Base-by-base conservation (phyloP, 2,888 invertebrate genomes). In the Heliothis peltigera region DNA sequence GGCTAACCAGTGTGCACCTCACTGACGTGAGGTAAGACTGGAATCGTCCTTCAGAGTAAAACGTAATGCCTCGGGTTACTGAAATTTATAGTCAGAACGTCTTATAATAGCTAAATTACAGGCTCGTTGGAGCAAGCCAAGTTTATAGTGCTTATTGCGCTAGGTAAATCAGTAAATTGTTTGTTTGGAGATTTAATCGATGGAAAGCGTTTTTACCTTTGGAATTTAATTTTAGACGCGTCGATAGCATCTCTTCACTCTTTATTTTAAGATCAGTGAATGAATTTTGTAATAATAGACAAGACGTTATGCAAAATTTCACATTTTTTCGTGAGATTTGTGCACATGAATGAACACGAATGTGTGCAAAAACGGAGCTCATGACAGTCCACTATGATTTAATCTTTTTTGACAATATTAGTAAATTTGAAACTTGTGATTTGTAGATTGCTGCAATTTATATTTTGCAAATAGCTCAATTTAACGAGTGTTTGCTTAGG, bases 201-300 rank as follows among this genome's bases (percentile, higher is more conserved):
- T 60, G 47, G 52, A 15, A 54, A 44, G 17, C 54, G 19, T 25
- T 46, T 61, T 74, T 70, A n/a, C 39, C n/a, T 52, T 44, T 49
- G 22, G 17, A 32, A 32, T 62, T 68, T 58, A 19, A 60, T 54
- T 64, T 74, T 44, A 32, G 53, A 46, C 58, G 25, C 39, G 61
- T 49, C 12, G 17, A 61, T 68, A 56, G 8, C 21, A 28, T 71
- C 22, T n/a, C 53, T 2, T 32, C 4, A n/a, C 49, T 15, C 2
- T 65, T 69, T 69, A 69, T 69, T 78, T 78, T 60, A 22, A 62
- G 62, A 57, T 28, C 43, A 32, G 48, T 65, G 73, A 71, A 76
- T 73, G 59, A 71, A 73, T 28, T n/a, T 19, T 53, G 22, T 44
- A 62, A 61, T 54, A 51, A 55, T 68, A 61, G 42, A 49, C 32